phyloP scores from a whole-genome alignment of 2,113 vertebrate species.

The Myodes glareolus region DNA sequence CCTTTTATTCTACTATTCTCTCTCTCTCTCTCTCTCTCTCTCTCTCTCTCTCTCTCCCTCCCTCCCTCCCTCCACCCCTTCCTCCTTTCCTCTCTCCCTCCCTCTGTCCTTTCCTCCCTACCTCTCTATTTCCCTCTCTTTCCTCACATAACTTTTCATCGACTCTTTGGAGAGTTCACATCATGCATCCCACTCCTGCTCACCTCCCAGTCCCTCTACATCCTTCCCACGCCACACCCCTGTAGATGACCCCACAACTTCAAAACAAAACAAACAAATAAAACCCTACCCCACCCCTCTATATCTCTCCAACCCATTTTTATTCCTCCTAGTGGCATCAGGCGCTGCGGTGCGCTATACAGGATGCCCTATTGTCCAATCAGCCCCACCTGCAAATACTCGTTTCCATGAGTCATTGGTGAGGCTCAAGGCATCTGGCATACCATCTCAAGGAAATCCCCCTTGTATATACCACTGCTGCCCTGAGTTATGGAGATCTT shows the following conservation, averaged over 20 bases:
- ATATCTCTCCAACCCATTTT: background rate
- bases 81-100: fast-evolving
- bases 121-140: background rate
- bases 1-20: background rate
- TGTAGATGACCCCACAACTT: background rate
- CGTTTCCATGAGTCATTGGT: background rate
- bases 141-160: background rate
- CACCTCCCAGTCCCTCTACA: background rate
- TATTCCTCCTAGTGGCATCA: background rate
- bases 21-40: background rate
- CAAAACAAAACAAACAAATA: background rate
- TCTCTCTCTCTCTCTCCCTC: no score
- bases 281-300: background rate
- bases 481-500: background rate
- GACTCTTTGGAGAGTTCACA: background rate
- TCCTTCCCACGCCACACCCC: background rate
- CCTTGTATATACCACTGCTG: background rate
- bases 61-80: no score
- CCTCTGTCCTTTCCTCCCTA: no score
- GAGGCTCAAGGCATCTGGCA: background rate
- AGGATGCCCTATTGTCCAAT: background rate
- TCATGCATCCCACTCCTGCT: background rate
- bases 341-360: background rate
- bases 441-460: background rate
- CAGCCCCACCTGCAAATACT: background rate